A percentile compares a stretch with the other conserved stretches of the same genome.
These are phyloP conservation scores for Aspidoscelis tigris DNA, from an alignment of 2,113 vertebrate genomes.

Conservation along the genomic window DNA sequence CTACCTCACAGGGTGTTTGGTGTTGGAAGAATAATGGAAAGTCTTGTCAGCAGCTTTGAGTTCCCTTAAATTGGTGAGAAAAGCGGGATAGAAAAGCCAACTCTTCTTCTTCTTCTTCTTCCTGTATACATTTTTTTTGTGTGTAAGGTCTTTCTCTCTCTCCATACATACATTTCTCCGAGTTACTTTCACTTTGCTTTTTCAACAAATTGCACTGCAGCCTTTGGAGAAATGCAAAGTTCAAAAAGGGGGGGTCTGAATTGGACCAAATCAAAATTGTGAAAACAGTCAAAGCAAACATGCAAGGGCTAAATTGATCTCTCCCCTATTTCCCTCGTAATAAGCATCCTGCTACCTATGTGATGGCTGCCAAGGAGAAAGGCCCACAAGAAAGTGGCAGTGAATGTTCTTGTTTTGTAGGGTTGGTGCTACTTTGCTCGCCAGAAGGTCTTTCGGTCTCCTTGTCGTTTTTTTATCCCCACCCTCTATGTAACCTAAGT, in stretches of 20 bases:
- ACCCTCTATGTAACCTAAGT: conserved; percentile 69
- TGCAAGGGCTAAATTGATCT: too few relatives aligned
- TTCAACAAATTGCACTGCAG: neutral
- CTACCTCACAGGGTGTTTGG: too few relatives aligned
- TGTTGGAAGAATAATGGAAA: too few relatives aligned
- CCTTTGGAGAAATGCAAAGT: neutral
- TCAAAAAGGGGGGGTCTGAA: neutral
- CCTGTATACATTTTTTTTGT: too few relatives aligned
- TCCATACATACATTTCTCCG: neutral
- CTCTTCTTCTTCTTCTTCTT: too few relatives aligned
- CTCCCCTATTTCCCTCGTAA: too few relatives aligned
- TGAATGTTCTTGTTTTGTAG: conserved; percentile 47
- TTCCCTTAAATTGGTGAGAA: too few relatives aligned
- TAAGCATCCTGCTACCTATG: too few relatives aligned
- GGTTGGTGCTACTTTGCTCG: conserved; percentile 44
- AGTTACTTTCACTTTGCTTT: neutral
- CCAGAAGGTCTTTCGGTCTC: conserved; percentile 68
- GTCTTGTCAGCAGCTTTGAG: too few relatives aligned
- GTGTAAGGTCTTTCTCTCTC: too few relatives aligned
- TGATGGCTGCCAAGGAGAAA: conserved; percentile 37
- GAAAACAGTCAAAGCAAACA: neutral
- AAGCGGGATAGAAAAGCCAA: too few relatives aligned
- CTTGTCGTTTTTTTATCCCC: conserved; percentile 46
- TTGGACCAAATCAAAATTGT: too few relatives aligned
- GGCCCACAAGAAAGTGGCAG: conserved; percentile 37